Percentiles rank a stretch among this genome's conserved stretches.
These are phyloP conservation scores for Hassar affinis DNA, from an alignment of 2,113 vertebrate genomes.

Conservation along the genomic window DNA sequence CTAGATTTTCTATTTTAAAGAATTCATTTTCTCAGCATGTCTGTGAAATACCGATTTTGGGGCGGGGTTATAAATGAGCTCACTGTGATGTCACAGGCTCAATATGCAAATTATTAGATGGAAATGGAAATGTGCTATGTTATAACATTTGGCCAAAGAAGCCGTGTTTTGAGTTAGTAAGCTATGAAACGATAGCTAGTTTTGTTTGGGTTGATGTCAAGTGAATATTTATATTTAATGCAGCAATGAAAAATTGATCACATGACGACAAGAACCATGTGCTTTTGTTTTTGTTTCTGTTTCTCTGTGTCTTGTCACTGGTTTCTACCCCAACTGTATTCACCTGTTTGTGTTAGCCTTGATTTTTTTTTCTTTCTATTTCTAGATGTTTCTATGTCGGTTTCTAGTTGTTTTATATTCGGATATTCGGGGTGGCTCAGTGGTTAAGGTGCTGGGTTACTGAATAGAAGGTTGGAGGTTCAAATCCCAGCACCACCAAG, in stretches of 20 bases:
- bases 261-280: not conserved
- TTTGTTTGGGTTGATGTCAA: not conserved
- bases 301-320: not conserved
- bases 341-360: not conserved
- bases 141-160: not conserved
- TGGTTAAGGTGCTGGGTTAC: too few species aligned
- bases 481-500: too few species aligned
- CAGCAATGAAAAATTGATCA: not conserved
- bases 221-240: not conserved
- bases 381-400: not conserved
- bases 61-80: not conserved
- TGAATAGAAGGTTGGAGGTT: too few species aligned
- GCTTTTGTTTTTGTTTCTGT: not conserved
- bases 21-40: not conserved
- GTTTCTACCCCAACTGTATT: not conserved
- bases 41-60: not conserved
- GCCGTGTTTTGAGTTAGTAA: not conserved
- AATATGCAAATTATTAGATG: not conserved
- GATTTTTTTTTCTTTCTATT: not conserved
- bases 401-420: too few species aligned
- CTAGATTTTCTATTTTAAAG: not conserved
- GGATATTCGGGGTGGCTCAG: too few species aligned
- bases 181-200: not conserved
- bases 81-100: not conserved
- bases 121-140: not conserved